phyloP scores from a whole-genome alignment of 2,113 vertebrate genomes.

The Tricholaema leucomelas region DNA sequence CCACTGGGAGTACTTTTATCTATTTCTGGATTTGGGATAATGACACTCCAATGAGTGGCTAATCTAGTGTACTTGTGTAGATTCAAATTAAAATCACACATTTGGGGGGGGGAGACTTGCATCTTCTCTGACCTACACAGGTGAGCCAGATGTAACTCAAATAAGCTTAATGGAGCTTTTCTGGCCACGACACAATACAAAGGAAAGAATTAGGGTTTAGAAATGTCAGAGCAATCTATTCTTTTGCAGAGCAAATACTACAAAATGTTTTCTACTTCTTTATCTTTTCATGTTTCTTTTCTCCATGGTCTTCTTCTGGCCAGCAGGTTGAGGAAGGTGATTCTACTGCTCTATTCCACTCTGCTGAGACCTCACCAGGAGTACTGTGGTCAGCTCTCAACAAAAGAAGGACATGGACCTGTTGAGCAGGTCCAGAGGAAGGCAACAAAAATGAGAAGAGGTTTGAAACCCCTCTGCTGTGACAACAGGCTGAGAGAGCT shows the following conservation, averaged over 20 bases:
- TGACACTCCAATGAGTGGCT: slow-evolving; percentile 21
- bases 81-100: slow-evolving; percentile 5
- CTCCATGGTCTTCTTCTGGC: no score
- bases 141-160: background rate
- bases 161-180: background rate
- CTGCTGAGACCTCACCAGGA: no score
- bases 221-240: background rate
- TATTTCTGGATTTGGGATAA: slow-evolving; percentile 54
- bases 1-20: slow-evolving; percentile 39
- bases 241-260: background rate
- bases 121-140: background rate
- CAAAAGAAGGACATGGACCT: no score
- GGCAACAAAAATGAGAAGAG: no score
- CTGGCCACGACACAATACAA: background rate
- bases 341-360: no score
- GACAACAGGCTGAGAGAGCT: no score
- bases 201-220: background rate
- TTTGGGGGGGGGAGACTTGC: background rate
- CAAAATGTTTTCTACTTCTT: background rate
- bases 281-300: no score
- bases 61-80: background rate
- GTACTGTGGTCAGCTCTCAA: no score
- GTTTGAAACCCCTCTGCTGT: no score
- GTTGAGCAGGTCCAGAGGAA: no score
- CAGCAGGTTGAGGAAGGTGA: no score